These are phyloP conservation scores for Cylloceria caligata DNA, from an alignment of 2,888 invertebrate species.

Conservation along the genomic window DNA sequence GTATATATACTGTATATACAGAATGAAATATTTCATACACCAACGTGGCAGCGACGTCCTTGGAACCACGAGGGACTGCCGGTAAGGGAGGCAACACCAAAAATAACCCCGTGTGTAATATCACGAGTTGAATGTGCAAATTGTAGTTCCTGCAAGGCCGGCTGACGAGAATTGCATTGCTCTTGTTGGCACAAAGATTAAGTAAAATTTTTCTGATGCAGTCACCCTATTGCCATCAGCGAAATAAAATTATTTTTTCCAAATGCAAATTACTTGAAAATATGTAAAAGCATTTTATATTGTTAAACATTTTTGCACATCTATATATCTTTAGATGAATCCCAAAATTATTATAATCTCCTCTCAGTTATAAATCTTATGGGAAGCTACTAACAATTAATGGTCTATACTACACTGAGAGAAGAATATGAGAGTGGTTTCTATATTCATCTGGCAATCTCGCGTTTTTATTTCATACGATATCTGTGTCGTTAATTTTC, in stretches of 20 bases:
- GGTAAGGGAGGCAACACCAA: slow-evolving; percentile 55
- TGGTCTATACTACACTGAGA: no score
- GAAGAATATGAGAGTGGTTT: no score
- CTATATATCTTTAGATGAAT: no score
- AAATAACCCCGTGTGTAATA: slow-evolving; percentile 46
- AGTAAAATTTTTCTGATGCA: neutral
- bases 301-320: no score
- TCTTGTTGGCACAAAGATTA: neutral
- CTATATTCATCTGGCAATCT: no score
- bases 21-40: slow-evolving; percentile 28
- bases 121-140: slow-evolving; percentile 8
- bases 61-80: slow-evolving; percentile 25
- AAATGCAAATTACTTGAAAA: no score
- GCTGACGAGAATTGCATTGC: slow-evolving; percentile 33
- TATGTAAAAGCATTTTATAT: no score
- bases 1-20: neutral
- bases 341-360: no score
- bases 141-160: slow-evolving; percentile 48
- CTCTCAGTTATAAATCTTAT: no score
- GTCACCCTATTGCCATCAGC: neutral
- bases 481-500: no score
- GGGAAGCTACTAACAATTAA: no score
- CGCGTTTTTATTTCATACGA: no score
- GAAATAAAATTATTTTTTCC: neutral
- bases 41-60: neutral